A percentile compares a stretch with the other conserved stretches of the same genome.
Conservation (phyloP, 2,113 vertebrate genomes). For the Bufo gargarizans region DNA sequence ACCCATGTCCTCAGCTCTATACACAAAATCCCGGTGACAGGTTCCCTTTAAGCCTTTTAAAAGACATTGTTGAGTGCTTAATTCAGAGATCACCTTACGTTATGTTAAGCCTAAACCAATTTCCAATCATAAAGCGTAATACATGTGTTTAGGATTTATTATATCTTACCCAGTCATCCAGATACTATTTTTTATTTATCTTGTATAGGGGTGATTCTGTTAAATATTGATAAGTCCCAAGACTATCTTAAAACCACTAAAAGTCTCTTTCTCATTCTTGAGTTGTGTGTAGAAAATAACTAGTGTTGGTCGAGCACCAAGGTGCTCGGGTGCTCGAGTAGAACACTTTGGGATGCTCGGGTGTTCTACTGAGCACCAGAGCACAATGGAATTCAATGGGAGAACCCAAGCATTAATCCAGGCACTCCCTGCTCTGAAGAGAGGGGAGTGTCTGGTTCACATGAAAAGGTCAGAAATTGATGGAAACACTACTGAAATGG, state of each 20-base stretch:
- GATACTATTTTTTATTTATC: not conserved
- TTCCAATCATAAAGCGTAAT: not conserved
- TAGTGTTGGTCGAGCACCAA: too few relatives aligned
- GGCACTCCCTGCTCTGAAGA: too few relatives aligned
- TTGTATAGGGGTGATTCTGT: not conserved
- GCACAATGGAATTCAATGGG: too few relatives aligned
- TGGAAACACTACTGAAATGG: too few relatives aligned
- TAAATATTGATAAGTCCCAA: not conserved
- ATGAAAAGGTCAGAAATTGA: too few relatives aligned
- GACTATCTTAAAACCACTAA: not conserved
- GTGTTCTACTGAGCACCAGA: too few relatives aligned
- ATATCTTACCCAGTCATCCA: not conserved
- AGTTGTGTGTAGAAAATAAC: not conserved
- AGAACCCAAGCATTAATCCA: too few relatives aligned
- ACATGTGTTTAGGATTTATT: not conserved
- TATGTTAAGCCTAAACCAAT: not conserved
- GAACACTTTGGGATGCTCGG: too few relatives aligned
- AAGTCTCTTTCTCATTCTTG: not conserved
- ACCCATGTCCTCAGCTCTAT: too few relatives aligned
- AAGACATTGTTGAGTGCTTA: not conserved
- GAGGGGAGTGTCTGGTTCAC: too few relatives aligned
- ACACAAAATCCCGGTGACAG: too few relatives aligned
- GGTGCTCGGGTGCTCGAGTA: too few relatives aligned
- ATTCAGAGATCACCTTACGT: not conserved
- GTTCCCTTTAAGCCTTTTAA: not conserved